A percentile compares a stretch with the other conserved stretches of the same genome.
phyloP scores from a whole-genome alignment of 2,888 invertebrate genomes.

The Hypomecis atomaria region DNA sequence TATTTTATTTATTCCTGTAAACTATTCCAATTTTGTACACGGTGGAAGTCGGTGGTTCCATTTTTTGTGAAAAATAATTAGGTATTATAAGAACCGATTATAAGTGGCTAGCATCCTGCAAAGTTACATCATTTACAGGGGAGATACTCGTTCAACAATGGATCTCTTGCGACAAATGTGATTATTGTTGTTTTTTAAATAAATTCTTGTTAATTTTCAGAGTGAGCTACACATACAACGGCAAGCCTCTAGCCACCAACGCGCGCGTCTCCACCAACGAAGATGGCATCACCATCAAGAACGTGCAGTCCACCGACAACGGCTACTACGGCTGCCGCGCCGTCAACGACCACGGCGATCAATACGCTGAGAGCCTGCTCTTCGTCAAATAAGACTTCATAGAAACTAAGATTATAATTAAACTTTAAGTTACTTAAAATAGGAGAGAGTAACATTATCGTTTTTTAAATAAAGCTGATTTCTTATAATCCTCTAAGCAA shows the following conservation, averaged over 20 bases:
- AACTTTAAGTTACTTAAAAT: too few species aligned
- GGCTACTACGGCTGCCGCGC: slow-evolving; percentile 73
- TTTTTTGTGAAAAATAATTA: too few species aligned
- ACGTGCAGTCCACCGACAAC: slow-evolving; percentile 55
- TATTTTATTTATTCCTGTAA: too few species aligned
- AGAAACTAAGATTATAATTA: too few species aligned
- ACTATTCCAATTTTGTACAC: too few species aligned
- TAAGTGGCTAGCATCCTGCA: too few species aligned
- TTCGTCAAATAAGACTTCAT: slow-evolving; percentile 11
- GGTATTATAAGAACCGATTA: too few species aligned
- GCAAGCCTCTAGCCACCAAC: slow-evolving; percentile 49
- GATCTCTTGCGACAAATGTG: neutral
- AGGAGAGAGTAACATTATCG: too few species aligned
- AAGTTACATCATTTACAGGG: too few species aligned
- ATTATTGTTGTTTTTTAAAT: neutral
- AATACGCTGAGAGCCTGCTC: slow-evolving; percentile 56
- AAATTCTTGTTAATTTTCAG: neutral
- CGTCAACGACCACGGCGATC: slow-evolving; percentile 57
- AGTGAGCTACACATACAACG: slow-evolving; percentile 62
- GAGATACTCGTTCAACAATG: neutral
- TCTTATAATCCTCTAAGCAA: too few species aligned
- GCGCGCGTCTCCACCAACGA: slow-evolving; percentile 44
- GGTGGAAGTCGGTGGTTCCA: too few species aligned
- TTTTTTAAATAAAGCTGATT: too few species aligned
- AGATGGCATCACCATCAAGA: slow-evolving; percentile 58